A percentile compares a stretch with the other conserved stretches of the same genome.
Evolutionary conservation across 2,797 vertebrate genomes (phyloP).

Genomic region (Mastacembelus armatus): DNA sequence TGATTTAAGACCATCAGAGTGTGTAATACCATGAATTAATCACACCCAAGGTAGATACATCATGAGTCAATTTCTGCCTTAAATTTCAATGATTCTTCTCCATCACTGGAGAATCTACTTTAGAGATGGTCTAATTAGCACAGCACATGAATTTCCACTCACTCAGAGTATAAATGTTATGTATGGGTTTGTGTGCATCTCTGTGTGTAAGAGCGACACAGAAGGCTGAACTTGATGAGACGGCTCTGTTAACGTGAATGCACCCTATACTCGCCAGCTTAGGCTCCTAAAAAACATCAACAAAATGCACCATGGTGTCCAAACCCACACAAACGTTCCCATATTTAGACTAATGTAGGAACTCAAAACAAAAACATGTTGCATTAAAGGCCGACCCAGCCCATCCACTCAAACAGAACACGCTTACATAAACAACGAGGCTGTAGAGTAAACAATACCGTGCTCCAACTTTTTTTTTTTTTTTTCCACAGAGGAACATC

Average conservation of each 20-base stretch:
- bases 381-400: neutral
- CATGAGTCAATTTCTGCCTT: slow-evolving; percentile 70
- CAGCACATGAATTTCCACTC: slow-evolving; percentile 50
- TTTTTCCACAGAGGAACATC: slow-evolving; percentile 36
- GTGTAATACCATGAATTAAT: slow-evolving; percentile 78
- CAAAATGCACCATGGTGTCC: neutral
- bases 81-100: slow-evolving; percentile 70
- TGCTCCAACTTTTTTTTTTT: neutral
- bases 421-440: slow-evolving; percentile 25
- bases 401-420: slow-evolving; percentile 13
- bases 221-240: slow-evolving; percentile 35
- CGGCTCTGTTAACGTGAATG: slow-evolving; percentile 30
- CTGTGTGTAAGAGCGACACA: slow-evolving; percentile 23
- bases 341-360: slow-evolving; percentile 1
- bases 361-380: neutral
- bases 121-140: slow-evolving; percentile 57
- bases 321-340: slow-evolving; percentile 40
- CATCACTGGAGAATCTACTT: slow-evolving; percentile 58
- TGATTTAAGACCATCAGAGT: slow-evolving; percentile 78
- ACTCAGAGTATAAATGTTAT: slow-evolving; percentile 25
- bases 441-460: slow-evolving; percentile 19
- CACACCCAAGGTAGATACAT: slow-evolving; percentile 65
- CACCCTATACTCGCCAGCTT: slow-evolving; percentile 7
- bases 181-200: slow-evolving; percentile 14
- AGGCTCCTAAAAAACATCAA: slow-evolving; percentile 40